Percentiles rank a stretch among this genome's conserved stretches.
Evolutionary conservation across 2,888 invertebrate genomes (phyloP).

Genomic region (Escarpia spicata): DNA sequence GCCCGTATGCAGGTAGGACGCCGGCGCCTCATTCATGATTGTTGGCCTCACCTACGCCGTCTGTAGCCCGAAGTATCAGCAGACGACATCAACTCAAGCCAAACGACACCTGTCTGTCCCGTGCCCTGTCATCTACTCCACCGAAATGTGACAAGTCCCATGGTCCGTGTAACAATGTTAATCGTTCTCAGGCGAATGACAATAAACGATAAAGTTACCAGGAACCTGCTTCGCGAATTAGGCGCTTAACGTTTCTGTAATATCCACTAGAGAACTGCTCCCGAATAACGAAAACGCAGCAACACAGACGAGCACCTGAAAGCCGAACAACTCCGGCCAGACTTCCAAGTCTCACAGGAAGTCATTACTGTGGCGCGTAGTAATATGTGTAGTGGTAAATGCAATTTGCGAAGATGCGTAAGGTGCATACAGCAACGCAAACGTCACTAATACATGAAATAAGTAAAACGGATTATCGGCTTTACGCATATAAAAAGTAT

Average conservation of each 20-base stretch:
- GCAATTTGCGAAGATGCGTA: background rate
- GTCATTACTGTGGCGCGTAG: background rate
- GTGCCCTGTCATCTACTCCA: background rate
- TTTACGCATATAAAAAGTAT: background rate
- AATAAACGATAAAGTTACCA: background rate
- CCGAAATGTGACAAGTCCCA: slow-evolving; percentile 1
- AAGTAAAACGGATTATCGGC: background rate
- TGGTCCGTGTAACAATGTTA: background rate
- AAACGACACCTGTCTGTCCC: no score
- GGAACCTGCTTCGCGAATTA: background rate
- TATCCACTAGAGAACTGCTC: background rate
- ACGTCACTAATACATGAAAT: background rate
- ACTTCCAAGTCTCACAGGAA: background rate
- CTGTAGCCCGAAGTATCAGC: background rate
- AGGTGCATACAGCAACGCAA: background rate
- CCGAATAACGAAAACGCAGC: background rate
- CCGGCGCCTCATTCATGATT: slow-evolving; percentile 51
- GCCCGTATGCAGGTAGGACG: slow-evolving; percentile 94
- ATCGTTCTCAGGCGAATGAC: background rate
- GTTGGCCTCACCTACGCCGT: background rate
- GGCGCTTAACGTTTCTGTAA: background rate
- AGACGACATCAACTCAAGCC: background rate
- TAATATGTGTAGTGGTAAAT: background rate
- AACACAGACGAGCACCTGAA: background rate
- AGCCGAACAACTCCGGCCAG: background rate